Percentiles rank a stretch among this genome's conserved stretches.
These are phyloP conservation scores for Myotis lucifugus DNA, from an alignment of 2,113 vertebrate species.

Conservation along the genomic window DNA sequence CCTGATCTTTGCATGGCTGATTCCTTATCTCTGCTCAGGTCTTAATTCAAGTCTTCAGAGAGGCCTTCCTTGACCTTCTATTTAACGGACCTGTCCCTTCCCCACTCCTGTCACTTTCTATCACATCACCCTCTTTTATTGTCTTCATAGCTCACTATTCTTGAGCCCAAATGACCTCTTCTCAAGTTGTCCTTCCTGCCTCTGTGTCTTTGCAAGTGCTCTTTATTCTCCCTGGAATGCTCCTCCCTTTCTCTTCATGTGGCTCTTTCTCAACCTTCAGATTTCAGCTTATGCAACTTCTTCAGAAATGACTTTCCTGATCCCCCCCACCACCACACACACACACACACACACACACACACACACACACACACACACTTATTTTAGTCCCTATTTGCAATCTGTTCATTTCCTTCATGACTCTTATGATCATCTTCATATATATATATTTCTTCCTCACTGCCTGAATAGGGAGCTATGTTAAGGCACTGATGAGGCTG, in stretches of 20 bases:
- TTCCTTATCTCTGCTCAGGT: conserved; percentile 54
- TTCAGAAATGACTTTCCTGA: conserved; percentile 9
- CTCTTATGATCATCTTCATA: neutral
- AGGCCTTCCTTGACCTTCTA: conserved; percentile 52
- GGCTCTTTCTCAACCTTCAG: neutral
- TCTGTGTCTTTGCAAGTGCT: conserved; percentile 2
- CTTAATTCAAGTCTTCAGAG: conserved; percentile 58
- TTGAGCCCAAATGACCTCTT: conserved; percentile 46
- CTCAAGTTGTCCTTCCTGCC: conserved; percentile 21
- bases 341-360: too few relatives aligned
- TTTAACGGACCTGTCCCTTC: conserved; percentile 53
- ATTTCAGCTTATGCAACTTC: neutral
- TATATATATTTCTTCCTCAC: conserved; percentile 29
- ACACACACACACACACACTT: neutral
- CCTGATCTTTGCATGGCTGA: conserved; percentile 38
- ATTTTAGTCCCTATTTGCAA: neutral
- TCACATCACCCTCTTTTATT: conserved; percentile 56
- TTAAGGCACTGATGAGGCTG: conserved; percentile 42
- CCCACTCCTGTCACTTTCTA: conserved; percentile 57
- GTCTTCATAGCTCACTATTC: conserved; percentile 58
- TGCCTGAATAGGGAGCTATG: conserved; percentile 32
- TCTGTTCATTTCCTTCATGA: neutral
- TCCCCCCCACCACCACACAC: too few relatives aligned
- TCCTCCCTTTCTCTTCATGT: conserved; percentile 19
- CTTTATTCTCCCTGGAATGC: neutral